Evolutionary conservation across 2,888 invertebrate species (phyloP), one percentile per base, ranked within the genome.

Genomic region (Parnassius orleans): DNA sequence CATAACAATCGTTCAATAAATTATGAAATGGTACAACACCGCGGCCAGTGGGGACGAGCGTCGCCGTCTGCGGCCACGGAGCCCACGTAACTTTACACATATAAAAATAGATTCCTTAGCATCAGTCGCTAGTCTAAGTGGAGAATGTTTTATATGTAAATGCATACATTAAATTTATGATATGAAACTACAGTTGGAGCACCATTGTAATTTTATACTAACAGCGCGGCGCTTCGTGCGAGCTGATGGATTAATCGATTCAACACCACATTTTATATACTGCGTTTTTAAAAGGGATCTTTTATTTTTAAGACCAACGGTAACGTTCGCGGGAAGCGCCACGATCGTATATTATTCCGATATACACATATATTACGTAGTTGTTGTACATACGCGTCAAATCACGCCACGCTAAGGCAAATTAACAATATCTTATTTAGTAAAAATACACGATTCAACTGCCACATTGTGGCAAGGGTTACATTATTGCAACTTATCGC

Each of bases 131-230:
- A 84, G 72, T 76, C 85, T 87, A 83, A 69, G 77, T 83, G 81
- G 79, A 86, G 83, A 86, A 81, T 77, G 76, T 77, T 81, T 80
- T 77, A 77, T 86, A n/a, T n/a, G n/a, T n/a, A 86, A 85, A 87
- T 85, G 86, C 87, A 83, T 79, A 86, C 78, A 80, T 79, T n/a
- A n/a, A n/a, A n/a, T n/a, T 82, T 82, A 85, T 89, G 89, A 89
- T 89, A 89, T 89, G 89, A 88, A 83, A 83, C 85, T 87, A 86
- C 82, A 81, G 79, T 83, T 82, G 86, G 87, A 89, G 88, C 89
- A 88, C 88, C 88, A 88, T 84, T 80, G 80, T 72, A 76, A 77
- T 76, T 75, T 75, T 71, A 69, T 69, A 67, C 67, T 69, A 68
- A 60, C n/a, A 50, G 52, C 44, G 65, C 58, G 61, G 57, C 58